These are phyloP conservation scores for Melieria picta DNA, from an alignment of 2,888 invertebrate genomes.

Conservation along the genomic window DNA sequence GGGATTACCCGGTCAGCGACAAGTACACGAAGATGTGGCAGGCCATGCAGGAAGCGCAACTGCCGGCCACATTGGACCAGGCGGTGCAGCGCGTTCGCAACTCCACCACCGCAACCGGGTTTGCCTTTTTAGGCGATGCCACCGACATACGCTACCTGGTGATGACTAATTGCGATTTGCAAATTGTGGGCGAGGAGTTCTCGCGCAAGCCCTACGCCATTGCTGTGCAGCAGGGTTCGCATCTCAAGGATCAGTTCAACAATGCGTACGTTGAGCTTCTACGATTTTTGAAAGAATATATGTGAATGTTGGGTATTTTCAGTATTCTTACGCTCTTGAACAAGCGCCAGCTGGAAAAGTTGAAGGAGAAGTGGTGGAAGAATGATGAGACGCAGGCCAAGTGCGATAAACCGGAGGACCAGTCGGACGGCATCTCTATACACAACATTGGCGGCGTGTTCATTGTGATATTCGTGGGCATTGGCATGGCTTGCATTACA, in stretches of 20 bases:
- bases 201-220: conserved; percentile 97
- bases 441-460: conserved; percentile 98
- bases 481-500: conserved; percentile 89
- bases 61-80: conserved; percentile 82
- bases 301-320: background rate
- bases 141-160: conserved; percentile 80
- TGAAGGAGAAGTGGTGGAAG: conserved; percentile 98
- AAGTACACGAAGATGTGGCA: conserved; percentile 99
- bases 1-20: conserved; percentile 99
- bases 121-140: conserved; percentile 94
- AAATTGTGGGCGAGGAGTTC: conserved; percentile 95
- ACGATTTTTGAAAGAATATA: background rate
- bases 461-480: conserved; percentile 96
- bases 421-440: conserved; percentile 96
- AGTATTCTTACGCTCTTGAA: conserved; percentile 95
- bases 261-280: conserved; percentile 80
- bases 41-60: conserved; percentile 85
- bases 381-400: conserved; percentile 80
- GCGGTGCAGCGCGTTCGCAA: conserved; percentile 79
- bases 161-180: conserved; percentile 74
- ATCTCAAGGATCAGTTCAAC: conserved; percentile 92
- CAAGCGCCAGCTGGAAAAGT: conserved; percentile 87
- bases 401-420: conserved; percentile 89
- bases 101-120: conserved; percentile 81
- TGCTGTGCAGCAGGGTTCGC: conserved; percentile 95